Base-by-base conservation (phyloP, 2,113 vertebrate species). In the Eurypyga helias region DNA sequence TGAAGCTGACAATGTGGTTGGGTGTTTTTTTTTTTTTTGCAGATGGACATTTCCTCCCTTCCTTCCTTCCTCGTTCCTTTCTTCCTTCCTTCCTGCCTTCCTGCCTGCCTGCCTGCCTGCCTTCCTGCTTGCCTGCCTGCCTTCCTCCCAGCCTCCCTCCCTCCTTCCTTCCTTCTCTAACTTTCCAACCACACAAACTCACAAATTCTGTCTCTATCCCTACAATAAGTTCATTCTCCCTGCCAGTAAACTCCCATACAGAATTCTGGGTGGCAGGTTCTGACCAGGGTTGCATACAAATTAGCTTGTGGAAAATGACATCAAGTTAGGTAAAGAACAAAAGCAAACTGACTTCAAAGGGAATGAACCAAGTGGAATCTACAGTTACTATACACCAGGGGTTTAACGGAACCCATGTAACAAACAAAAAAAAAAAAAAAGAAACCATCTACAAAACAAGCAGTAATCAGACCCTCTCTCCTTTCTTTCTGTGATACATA, bases 321-420 rank as follows among this genome's bases (percentile, higher is more conserved):
- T 98, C 96, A 97, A 98, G 98, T 98, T 98, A 99, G 99, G 98
- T 99, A 98, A 98, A 98, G 98, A 98, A 99, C 98, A 99, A 99
- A 99, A 98, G 97, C 97, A 97, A 97, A 97, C 96, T 80, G 96
- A 98, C 98, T 98, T 99, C 99, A 99, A 99, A 98, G 98, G 14
- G 45, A 96, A 79, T 7, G 29, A 66, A 88, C 65, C 46, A 93
- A 97, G 64, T 87, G 89, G 84, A 95, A 92, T 96, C 98, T 96
- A 86, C 85, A 91, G 90, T 97, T 97, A 97, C 95, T 93, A 96
- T 97, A 95, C 97, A 98, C 96, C 87, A 97, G 96, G 96, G 94
- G 87, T 96, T 98, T 98, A 98, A 96, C 90, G 92, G 95, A 93
- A 67, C 46, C 77, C 17, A 11, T 34, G 95, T 97, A 97, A 98